These are phyloP conservation scores for Saccostrea glomerata DNA, from an alignment of 1,140 invertebrate species.

Conservation along the genomic window DNA sequence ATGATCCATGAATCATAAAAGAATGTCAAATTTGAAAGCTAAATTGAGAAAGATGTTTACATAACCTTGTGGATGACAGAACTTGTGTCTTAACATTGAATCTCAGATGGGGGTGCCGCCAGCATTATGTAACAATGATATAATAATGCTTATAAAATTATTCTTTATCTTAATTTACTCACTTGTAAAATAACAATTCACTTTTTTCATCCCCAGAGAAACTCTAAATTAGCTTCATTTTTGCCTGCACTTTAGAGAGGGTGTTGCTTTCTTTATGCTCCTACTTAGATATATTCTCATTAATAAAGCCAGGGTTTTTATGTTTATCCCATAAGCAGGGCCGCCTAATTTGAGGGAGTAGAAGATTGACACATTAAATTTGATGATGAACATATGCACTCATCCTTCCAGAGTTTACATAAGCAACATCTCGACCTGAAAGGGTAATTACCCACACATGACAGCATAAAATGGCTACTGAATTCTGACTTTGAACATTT, in stretches of 20 bases:
- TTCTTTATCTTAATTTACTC: constrained; percentile 13
- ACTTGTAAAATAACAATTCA: constrained; percentile 35
- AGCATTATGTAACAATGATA: neutral
- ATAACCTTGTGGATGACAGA: no score
- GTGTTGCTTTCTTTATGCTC: neutral
- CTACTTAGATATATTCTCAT: constrained; percentile 9
- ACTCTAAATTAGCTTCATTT: constrained; percentile 6
- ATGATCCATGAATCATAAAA: no score
- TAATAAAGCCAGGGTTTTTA: neutral
- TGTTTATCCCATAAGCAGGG: constrained; percentile 1
- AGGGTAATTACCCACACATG: constrained; percentile 1
- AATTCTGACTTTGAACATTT: neutral
- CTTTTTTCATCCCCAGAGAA: constrained; percentile 10
- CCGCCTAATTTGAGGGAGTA: constrained; percentile 13
- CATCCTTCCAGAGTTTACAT: constrained; percentile 10
- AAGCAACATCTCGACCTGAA: constrained; percentile 25
- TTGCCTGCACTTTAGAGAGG: constrained; percentile 10
- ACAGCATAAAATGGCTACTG: constrained; percentile 20
- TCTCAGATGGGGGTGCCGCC: neutral
- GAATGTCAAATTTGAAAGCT: no score
- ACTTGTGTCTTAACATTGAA: neutral
- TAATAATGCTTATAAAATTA: constrained; percentile 19
- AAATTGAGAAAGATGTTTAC: no score
- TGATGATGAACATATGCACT: constrained; percentile 36
- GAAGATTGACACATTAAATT: constrained; percentile 29